Evolutionary conservation across 92 coral and sea anemone genomes (phyloP).

Genomic region (Zoanthus gigantus): DNA sequence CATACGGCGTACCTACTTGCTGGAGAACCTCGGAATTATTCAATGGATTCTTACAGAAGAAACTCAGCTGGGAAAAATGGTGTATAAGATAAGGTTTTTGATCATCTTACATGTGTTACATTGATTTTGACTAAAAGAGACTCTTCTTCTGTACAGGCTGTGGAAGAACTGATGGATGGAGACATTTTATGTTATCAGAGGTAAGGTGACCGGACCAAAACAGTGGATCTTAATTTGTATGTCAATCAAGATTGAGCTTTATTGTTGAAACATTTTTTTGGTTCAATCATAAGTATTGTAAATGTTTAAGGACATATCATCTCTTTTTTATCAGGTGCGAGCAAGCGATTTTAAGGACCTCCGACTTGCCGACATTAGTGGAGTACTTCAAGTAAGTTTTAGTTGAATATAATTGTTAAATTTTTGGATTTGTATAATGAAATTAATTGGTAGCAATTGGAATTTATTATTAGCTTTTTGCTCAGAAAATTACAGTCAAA

Average conservation of each 20-base stretch:
- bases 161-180: slow-evolving; percentile 97
- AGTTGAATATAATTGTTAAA: not conserved
- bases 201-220: slow-evolving; percentile 45
- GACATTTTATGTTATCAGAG: slow-evolving; percentile 95
- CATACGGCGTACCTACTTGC: too few relatives aligned
- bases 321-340: slow-evolving; percentile 3
- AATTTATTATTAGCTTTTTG: too few relatives aligned
- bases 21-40: too few relatives aligned
- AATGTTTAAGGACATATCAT: not conserved
- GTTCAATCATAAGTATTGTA: not conserved
- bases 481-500: too few relatives aligned
- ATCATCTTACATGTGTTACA: not conserved
- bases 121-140: not conserved
- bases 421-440: too few relatives aligned
- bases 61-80: not conserved
- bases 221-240: not conserved
- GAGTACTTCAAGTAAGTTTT: slow-evolving; percentile 27
- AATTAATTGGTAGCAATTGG: too few relatives aligned
- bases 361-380: slow-evolving; percentile 30
- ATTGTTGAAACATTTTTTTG: not conserved
- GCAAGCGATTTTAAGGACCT: slow-evolving; percentile 17
- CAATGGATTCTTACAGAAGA: not conserved
- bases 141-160: slow-evolving; percentile 68
- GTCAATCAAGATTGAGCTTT: not conserved
- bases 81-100: not conserved